Evolutionary conservation across 2,888 invertebrate genomes (phyloP).

Genomic region (Ferrisia virgata): DNA sequence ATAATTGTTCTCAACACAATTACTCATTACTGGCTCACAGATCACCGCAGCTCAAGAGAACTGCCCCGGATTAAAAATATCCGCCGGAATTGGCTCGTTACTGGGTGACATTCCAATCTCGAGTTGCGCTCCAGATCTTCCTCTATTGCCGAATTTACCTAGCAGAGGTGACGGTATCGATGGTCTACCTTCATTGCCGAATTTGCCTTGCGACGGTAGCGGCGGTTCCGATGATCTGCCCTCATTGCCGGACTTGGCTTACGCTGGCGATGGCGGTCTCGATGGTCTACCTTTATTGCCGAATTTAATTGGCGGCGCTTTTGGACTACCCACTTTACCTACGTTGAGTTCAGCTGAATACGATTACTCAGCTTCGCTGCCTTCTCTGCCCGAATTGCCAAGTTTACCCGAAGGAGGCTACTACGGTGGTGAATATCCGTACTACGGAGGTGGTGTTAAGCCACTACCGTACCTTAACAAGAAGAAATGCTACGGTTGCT

Average conservation of each 20-base stretch:
- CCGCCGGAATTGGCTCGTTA: neutral
- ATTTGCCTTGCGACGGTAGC: neutral
- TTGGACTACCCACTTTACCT: neutral
- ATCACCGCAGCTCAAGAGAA: neutral
- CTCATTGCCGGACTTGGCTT: too few species aligned
- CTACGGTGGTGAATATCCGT: neutral
- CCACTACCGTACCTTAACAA: neutral
- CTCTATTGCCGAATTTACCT: neutral
- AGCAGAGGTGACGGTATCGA: neutral
- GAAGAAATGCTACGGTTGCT: neutral
- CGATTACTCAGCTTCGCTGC: neutral
- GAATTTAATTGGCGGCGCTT: too few species aligned
- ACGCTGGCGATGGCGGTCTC: neutral
- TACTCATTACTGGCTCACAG: neutral
- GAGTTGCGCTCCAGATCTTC: neutral
- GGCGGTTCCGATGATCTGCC: neutral
- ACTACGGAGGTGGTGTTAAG: neutral
- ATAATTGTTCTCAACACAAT: too few species aligned
- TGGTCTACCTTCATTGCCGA: neutral
- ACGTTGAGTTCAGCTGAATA: neutral
- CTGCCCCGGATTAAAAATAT: neutral
- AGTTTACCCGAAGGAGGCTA: neutral
- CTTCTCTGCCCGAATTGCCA: neutral
- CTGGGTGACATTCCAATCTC: conserved; percentile 4
- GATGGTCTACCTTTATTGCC: neutral